A percentile compares a stretch with the other conserved stretches of the same genome.
Conservation (phyloP, 2,797 vertebrate species). For the Decapterus maruadsi region DNA sequence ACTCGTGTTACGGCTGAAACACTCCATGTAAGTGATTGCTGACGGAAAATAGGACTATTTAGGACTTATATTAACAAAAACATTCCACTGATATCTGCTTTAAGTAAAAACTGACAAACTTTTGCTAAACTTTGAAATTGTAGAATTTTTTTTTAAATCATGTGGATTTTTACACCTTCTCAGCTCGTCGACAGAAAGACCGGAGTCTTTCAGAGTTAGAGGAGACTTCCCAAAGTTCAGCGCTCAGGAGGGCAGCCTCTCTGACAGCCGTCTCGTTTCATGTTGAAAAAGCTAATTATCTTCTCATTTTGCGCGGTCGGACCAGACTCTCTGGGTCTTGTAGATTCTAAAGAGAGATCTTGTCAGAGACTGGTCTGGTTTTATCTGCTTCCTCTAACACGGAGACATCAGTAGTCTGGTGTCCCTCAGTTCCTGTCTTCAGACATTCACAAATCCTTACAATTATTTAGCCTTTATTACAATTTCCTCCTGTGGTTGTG, state of each 20-base stretch:
- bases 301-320: background rate
- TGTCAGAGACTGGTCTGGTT: background rate
- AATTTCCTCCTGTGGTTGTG: constrained; percentile 30
- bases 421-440: background rate
- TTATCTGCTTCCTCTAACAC: background rate
- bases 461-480: background rate
- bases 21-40: too few species aligned
- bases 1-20: too few species aligned
- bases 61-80: too few species aligned
- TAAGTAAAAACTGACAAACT: too few species aligned
- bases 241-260: background rate
- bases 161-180: background rate
- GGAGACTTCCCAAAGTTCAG: background rate
- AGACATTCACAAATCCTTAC: background rate
- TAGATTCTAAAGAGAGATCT: too few species aligned
- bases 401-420: background rate
- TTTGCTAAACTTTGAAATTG: background rate
- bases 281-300: constrained; percentile 4
- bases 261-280: background rate
- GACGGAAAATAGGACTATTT: too few species aligned
- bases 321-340: background rate
- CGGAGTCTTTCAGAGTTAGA: background rate
- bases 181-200: too few species aligned
- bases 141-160: too few species aligned
- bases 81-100: too few species aligned